Conservation (phyloP, 2,888 invertebrate species). For the Orthosia incerta region DNA sequence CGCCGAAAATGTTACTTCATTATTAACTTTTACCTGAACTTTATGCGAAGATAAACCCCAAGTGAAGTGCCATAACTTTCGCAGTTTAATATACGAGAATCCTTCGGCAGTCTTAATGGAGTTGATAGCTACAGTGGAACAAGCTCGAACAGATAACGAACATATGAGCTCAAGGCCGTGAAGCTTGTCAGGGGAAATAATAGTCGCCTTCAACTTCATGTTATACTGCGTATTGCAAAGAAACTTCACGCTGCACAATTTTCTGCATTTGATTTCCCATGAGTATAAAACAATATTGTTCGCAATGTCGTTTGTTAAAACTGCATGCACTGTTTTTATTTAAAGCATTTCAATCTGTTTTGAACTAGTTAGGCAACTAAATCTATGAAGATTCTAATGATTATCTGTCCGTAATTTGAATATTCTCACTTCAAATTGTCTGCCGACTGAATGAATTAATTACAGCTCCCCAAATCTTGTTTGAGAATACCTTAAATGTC, state of each 20-base stretch:
- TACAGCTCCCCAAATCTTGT: conserved; percentile 3
- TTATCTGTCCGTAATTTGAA: conserved; percentile 12
- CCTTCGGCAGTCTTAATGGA: conserved; percentile 25
- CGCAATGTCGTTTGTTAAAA: conserved; percentile 32
- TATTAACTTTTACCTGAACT: conserved; percentile 51
- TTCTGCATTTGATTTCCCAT: conserved; percentile 69
- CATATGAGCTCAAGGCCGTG: conserved; percentile 28
- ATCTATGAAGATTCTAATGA: background rate
- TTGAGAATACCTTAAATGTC: conserved; percentile 13
- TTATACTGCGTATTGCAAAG: conserved; percentile 35
- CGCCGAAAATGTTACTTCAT: conserved; percentile 35
- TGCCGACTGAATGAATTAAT: conserved; percentile 16
- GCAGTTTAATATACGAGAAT: conserved; percentile 43
- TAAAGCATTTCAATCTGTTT: conserved; percentile 6
- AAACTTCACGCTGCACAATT: conserved; percentile 68
- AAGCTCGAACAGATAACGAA: conserved; percentile 38
- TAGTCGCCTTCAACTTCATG: conserved; percentile 58
- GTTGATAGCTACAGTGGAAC: conserved; percentile 29
- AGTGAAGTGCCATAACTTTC: conserved; percentile 46
- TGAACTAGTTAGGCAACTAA: background rate
- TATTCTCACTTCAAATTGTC: conserved; percentile 15
- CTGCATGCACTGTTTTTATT: conserved; percentile 21
- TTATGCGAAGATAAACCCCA: conserved; percentile 45
- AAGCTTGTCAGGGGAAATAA: conserved; percentile 64
- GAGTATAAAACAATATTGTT: conserved; percentile 53